Evolutionary conservation across 2,797 vertebrate species (phyloP).

Genomic region (Tokudaia muenninki): DNA sequence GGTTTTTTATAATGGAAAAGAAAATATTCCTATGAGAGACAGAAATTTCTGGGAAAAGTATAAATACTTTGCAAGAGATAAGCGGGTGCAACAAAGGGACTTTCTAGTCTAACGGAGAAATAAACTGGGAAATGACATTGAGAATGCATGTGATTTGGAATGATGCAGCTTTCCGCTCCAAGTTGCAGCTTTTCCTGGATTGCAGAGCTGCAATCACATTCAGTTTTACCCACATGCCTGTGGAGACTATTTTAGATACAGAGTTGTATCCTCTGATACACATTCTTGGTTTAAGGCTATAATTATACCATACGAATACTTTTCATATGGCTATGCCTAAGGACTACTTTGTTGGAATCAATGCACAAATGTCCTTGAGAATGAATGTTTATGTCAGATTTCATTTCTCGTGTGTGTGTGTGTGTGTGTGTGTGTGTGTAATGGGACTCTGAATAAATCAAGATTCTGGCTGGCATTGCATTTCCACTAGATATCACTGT

Average conservation of each 20-base stretch:
- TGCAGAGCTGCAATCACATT: background rate
- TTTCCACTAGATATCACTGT: background rate
- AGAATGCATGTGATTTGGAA: background rate
- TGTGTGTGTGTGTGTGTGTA: background rate
- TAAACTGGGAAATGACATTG: conserved; percentile 39
- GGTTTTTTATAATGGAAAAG: conserved; percentile 23
- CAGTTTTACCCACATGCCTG: background rate
- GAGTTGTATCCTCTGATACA: background rate
- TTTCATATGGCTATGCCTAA: conserved; percentile 9
- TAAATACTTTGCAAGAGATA: conserved; percentile 48
- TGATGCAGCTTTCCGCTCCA: background rate
- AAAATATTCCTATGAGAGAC: conserved; percentile 63
- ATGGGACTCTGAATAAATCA: background rate
- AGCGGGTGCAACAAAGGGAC: conserved; percentile 71
- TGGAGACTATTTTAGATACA: conserved; percentile 41
- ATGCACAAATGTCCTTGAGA: conserved; percentile 4
- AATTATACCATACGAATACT: conserved; percentile 49
- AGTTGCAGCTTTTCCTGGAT: background rate
- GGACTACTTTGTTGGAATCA: conserved; percentile 54
- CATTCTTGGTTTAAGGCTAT: conserved; percentile 57
- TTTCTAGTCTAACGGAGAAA: conserved; percentile 69
- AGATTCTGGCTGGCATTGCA: background rate
- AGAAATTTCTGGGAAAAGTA: conserved; percentile 56
- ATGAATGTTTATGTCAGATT: background rate
- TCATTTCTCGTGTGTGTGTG: background rate